Evolutionary conservation across 2,113 vertebrate species (phyloP).

Genomic region (Pelusios castaneus): DNA sequence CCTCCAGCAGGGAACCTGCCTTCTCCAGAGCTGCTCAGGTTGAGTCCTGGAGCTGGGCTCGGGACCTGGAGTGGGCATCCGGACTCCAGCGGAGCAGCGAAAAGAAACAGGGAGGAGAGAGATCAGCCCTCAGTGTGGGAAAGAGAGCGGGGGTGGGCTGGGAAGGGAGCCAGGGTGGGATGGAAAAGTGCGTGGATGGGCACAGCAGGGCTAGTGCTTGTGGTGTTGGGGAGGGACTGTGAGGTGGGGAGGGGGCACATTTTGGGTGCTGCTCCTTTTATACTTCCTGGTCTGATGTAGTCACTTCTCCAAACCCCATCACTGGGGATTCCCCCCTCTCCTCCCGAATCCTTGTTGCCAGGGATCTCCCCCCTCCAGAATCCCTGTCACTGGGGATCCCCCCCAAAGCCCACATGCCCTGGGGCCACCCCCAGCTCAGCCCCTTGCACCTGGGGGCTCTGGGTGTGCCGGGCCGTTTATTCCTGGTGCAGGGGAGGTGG

Average conservation of each 20-base stretch:
- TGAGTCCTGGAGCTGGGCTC: too few relatives aligned
- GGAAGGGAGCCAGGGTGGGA: background rate
- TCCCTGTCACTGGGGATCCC: background rate
- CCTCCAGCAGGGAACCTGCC: background rate
- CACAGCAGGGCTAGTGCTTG: background rate
- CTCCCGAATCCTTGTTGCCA: too few relatives aligned
- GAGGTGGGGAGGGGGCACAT: background rate
- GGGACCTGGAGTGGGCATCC: too few relatives aligned
- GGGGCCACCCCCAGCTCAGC: background rate
- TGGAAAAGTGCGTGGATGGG: background rate
- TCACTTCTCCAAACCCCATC: background rate
- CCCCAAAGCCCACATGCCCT: too few relatives aligned
- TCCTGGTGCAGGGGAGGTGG: background rate
- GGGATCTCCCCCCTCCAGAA: background rate
- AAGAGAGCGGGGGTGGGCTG: too few relatives aligned
- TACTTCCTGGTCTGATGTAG: background rate
- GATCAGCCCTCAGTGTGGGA: background rate
- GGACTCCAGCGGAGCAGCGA: too few relatives aligned
- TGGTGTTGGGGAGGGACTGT: background rate
- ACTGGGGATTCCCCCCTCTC: too few relatives aligned
- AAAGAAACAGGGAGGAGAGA: background rate
- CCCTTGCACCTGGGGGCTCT: background rate
- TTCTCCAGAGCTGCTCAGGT: background rate
- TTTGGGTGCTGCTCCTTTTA: background rate
- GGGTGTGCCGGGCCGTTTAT: background rate